A percentile compares a stretch with the other conserved stretches of the same genome.
Evolutionary conservation across 2,113 vertebrate genomes (phyloP).

Genomic region (Cygnus buccinator): DNA sequence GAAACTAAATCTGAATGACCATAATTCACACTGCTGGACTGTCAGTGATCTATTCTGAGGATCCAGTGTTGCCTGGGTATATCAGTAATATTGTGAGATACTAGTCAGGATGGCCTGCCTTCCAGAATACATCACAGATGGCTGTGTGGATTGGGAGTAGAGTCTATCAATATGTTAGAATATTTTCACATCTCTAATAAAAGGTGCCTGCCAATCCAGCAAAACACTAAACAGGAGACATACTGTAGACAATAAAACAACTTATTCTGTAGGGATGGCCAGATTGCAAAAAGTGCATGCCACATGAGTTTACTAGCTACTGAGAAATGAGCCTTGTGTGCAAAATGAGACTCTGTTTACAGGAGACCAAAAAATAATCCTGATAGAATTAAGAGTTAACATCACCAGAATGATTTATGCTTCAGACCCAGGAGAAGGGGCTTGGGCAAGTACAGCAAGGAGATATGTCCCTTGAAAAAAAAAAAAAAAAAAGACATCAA

Average conservation of each 20-base stretch:
- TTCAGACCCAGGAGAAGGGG: background rate
- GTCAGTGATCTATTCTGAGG: background rate
- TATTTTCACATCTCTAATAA: slow-evolving; percentile 16
- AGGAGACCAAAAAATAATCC: background rate
- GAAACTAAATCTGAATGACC: background rate
- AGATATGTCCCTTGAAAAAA: background rate
- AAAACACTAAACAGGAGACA: background rate
- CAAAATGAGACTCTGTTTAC: slow-evolving; percentile 5
- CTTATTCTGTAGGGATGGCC: background rate
- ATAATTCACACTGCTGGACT: background rate
- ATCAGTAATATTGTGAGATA: background rate
- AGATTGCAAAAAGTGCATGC: background rate
- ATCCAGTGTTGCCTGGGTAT: background rate
- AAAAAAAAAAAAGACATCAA: background rate
- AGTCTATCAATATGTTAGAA: background rate
- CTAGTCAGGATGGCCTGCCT: background rate
- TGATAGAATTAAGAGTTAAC: background rate
- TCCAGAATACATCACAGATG: background rate
- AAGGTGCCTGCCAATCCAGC: background rate
- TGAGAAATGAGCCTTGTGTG: background rate
- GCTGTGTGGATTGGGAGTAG: background rate
- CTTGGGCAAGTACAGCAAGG: background rate
- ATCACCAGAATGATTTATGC: background rate
- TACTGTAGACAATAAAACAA: background rate
- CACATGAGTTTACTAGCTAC: background rate